Percentiles rank a stretch among this genome's conserved stretches.
Conservation (phyloP, 2,113 vertebrate species). For the Eudyptes chrysolophus region DNA sequence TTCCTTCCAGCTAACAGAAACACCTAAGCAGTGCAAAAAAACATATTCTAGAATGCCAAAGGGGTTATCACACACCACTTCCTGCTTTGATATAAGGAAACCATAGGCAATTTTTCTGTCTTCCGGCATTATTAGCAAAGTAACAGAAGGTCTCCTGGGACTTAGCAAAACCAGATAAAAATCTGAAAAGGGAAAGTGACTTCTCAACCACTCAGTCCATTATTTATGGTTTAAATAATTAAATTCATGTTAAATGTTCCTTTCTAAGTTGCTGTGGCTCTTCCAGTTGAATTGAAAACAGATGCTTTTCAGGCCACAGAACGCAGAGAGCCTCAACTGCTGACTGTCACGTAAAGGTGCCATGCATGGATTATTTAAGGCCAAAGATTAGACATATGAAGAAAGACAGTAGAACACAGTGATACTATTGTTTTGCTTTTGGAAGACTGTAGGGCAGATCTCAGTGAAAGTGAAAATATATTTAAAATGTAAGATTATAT, state of each 20-base stretch:
- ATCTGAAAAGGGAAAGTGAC: background rate
- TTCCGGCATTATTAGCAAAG: background rate
- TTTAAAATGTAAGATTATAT: background rate
- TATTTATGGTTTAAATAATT: conserved; percentile 59
- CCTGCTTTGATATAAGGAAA: background rate
- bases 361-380: background rate
- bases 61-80: background rate
- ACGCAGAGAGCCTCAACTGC: background rate
- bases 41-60: background rate
- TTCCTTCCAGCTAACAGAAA: conserved; percentile 97
- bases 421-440: background rate
- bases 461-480: background rate
- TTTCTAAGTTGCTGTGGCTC: background rate
- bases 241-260: conserved; percentile 38
- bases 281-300: conserved; percentile 13
- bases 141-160: background rate
- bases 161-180: background rate
- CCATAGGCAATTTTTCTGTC: background rate
- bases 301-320: conserved; percentile 3
- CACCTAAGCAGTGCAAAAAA: conserved; percentile 76
- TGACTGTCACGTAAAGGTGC: background rate
- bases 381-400: background rate
- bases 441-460: background rate
- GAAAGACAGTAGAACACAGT: background rate
- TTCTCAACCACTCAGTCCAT: conserved; percentile 19